Evolutionary conservation across 2,888 invertebrate genomes (phyloP), one percentile per base, ranked within the genome.

Genomic region (Caenorhabditis panamensis): DNA sequence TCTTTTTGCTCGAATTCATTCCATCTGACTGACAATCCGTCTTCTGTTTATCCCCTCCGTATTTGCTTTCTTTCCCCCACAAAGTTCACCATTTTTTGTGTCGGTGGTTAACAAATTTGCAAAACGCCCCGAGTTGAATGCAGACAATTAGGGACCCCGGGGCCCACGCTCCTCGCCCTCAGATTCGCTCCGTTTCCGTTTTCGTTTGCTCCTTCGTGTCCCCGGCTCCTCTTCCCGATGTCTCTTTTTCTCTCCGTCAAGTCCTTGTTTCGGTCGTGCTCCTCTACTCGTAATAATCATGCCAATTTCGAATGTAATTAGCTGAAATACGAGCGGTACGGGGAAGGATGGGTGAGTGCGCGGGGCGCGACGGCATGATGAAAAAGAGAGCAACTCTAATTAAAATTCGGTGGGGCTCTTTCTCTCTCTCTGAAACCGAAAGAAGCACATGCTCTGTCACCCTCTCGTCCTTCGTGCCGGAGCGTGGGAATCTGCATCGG

Each of bases 261-360:
- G 22, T 47, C 13, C 36, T 18, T 18, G 24, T 51, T 28, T 47
- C 37, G 13, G 37, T 54, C 54, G 13, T 28, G 28, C 16, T 56
- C 37, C n/a, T n/a, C n/a, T n/a, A n/a, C n/a, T 37, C 26, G 11
- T 63, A 36, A 72, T 72, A 72, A 72, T 72, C 56, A 62, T 64
- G 72, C 63, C 72, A 72, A 56, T 72, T 72, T 62, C 24, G 58
- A 56, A 72, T 47, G 31, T 64, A 64, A 64, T 58, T 72, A 58
- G 63, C 18, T 18, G 41, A 11, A 16, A 54, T n/a, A n/a, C n/a
- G n/a, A n/a, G n/a, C n/a, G n/a, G n/a, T n/a, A 20, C 20, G 22
- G 47, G 49, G 9, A 53, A 9, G 26, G 44, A 47, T 18, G 44
- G 31, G 9, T 26, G 68, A 16, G 51, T n/a, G 53, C 9, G 44